Evolutionary conservation across 2,113 vertebrate genomes (phyloP), one percentile per base, ranked within the genome.

Genomic region (Tenebrosternarchus preto): DNA sequence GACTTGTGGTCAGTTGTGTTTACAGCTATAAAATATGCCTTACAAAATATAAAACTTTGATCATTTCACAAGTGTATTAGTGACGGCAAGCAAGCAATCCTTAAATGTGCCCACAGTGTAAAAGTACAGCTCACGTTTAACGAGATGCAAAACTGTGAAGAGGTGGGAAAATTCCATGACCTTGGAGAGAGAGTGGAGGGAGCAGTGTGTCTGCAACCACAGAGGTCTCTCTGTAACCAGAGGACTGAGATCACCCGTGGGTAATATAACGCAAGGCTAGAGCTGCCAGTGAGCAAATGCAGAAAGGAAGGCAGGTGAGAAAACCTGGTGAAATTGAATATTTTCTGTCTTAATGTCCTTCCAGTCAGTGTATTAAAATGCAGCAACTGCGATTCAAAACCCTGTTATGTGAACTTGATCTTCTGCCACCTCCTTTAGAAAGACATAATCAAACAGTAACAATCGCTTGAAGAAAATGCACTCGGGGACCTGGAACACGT

Each of bases 351-450:
- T 82, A 84, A 84, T 76, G 80, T 56, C 77, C 73, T 50, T 71
- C 68, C 72, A 73, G 68, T 69, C 70, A 50, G 69, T 68, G 27
- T 73, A 76, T 76, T 78, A 85, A n/a, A 80, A 69, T 59, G 79
- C 16, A 31, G 60, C 56, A 76, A 39, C 80, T 64, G 57, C 57
- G 19, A 73, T 72, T 73, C 55, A 74, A 73, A 75, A 82, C 70
- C n/a, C n/a, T 72, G 46, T 66, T 60, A 80, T 78, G 73, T 36
- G 25, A 64, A 29, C 60, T 66, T 36, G 25, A 64, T 36, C 60
- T 66, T 57, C 76, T 74, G 64, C 57, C 61, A 73, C 25, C 29
- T n/a, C 43, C 56, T 61, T 67, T 59, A 11, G 50, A 16, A 46
- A 50, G 22, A 5, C 33, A 55, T 80, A 64, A 74, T 76, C 75